Evolutionary conservation across 1,140 invertebrate genomes (phyloP).

Genomic region (Lasioglossum albipes): DNA sequence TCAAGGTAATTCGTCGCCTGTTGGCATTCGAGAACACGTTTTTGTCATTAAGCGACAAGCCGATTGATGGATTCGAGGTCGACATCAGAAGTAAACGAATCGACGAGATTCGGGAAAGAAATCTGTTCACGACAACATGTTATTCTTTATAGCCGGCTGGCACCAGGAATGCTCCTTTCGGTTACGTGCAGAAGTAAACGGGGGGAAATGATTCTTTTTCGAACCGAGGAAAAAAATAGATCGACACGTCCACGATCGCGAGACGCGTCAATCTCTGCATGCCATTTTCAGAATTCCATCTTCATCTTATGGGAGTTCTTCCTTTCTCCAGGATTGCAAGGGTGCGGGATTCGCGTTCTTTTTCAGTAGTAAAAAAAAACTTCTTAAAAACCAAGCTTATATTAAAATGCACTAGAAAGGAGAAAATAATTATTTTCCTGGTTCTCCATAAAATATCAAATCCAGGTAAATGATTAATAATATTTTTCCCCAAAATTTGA

Average conservation of each 20-base stretch:
- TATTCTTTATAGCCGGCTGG: not conserved
- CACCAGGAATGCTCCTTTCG: not conserved
- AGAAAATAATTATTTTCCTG: too few relatives aligned
- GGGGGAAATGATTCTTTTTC: not conserved
- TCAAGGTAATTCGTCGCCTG: too few relatives aligned
- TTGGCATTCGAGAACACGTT: not conserved
- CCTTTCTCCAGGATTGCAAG: too few relatives aligned
- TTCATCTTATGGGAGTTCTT: too few relatives aligned
- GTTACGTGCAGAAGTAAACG: conserved; percentile 13
- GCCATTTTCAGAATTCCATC: not conserved
- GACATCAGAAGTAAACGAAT: not conserved
- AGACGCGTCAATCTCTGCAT: not conserved
- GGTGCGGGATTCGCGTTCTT: too few relatives aligned
- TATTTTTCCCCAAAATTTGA: too few relatives aligned
- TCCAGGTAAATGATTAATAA: too few relatives aligned
- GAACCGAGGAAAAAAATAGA: conserved; percentile 6
- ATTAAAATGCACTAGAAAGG: too few relatives aligned
- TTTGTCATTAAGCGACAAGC: not conserved
- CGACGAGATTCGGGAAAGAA: too few relatives aligned
- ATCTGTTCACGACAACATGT: not conserved
- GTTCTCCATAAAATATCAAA: too few relatives aligned
- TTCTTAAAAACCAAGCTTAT: too few relatives aligned
- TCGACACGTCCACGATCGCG: not conserved
- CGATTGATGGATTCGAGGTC: not conserved
- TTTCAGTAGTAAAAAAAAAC: too few relatives aligned